Evolutionary conservation across 2,797 vertebrate species (phyloP).

Genomic region (Sebastes trivittatus): DNA sequence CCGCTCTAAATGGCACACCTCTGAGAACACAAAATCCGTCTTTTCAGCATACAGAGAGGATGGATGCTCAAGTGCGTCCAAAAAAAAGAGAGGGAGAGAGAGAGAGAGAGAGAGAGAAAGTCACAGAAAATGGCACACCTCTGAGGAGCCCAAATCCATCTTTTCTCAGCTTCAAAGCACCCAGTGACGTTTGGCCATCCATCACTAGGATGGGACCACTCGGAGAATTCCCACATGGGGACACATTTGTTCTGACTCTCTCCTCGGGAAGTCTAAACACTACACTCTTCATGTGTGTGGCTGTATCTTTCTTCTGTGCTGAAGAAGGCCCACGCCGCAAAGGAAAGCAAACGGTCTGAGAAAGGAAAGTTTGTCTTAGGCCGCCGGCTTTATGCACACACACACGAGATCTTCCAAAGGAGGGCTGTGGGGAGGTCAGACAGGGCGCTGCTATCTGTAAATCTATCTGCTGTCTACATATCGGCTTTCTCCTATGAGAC

Average conservation of each 20-base stretch:
- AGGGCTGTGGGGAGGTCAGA: slow-evolving; percentile 67
- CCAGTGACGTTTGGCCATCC: slow-evolving; percentile 42
- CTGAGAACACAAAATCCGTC: slow-evolving; percentile 31
- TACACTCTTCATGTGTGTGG: slow-evolving; percentile 23
- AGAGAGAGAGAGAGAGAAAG: slow-evolving; percentile 12
- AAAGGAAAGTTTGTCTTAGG: slow-evolving; percentile 62
- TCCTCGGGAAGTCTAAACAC: slow-evolving; percentile 55
- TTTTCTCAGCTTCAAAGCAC: slow-evolving; percentile 66
- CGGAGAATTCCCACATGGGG: slow-evolving; percentile 62
- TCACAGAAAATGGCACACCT: slow-evolving; percentile 30
- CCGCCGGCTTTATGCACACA: slow-evolving; percentile 23
- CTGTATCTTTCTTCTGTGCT: slow-evolving; percentile 25
- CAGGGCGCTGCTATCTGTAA: slow-evolving; percentile 76
- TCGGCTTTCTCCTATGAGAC: slow-evolving; percentile 77
- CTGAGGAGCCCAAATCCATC: slow-evolving; percentile 45
- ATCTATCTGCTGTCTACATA: slow-evolving; percentile 77
- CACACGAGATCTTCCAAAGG: slow-evolving; percentile 26
- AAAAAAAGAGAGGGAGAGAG: slow-evolving; percentile 1
- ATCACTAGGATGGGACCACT: slow-evolving; percentile 61
- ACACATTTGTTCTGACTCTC: slow-evolving; percentile 60
- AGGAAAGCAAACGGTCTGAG: slow-evolving; percentile 36
- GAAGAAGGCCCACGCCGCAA: slow-evolving; percentile 30
- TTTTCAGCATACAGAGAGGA: slow-evolving; percentile 13
- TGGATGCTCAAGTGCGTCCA: slow-evolving; percentile 3
- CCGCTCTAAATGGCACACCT: slow-evolving; percentile 11